Base-by-base conservation (phyloP, 2,113 vertebrate genomes). In the Strix uralensis region DNA sequence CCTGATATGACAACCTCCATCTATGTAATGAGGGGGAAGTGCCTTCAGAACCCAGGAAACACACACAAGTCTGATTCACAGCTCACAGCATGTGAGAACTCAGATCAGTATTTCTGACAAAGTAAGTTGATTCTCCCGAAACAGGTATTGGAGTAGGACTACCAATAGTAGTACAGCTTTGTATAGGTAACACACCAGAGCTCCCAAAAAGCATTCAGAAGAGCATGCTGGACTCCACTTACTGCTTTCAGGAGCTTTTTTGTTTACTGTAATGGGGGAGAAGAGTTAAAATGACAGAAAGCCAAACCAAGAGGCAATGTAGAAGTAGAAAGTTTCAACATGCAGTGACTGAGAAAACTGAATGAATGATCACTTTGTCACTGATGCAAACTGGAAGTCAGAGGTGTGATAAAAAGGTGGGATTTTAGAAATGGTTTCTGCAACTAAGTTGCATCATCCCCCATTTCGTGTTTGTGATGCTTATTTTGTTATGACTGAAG, bases 341-440 rank as follows among this genome's bases (percentile, higher is more conserved):
- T 42, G 52, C 42, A 46, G 0, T 27, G 44, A 1, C 14, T 52
- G n/a, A 81, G 46, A 70, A 79, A 57, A 61, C 2, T 0, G 5
- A 80, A 52, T 15, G 8, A 51, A 52, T 15, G 8, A 51, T 3
- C 3, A 11, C 16, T 75, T 69, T 42, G 11, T 27, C 29, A 8
- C 32, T 67, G 9, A n/a, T 27, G 16, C 7, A 74, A 81, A 51
- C 7, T 32, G 27, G 70, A 61, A 91, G 14, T 4, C 65, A 88
- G 18, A 51, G 7, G 38, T 25, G 25, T 78, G 49, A 78, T 27
- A 38, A 13, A 65, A 44, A 18, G 9, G 5, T 16, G 22, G 5
- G 8, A 61, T 55, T 79, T 85, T 13, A 74, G 15, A 30, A n/a
- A 69, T 36, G 7, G 5, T n/a, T 82, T 66, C 23, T 42, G 25